Evolutionary conservation across 2,888 invertebrate genomes (phyloP), one percentile per base, ranked within the genome.

Genomic region (Dicyrtomina minuta): DNA sequence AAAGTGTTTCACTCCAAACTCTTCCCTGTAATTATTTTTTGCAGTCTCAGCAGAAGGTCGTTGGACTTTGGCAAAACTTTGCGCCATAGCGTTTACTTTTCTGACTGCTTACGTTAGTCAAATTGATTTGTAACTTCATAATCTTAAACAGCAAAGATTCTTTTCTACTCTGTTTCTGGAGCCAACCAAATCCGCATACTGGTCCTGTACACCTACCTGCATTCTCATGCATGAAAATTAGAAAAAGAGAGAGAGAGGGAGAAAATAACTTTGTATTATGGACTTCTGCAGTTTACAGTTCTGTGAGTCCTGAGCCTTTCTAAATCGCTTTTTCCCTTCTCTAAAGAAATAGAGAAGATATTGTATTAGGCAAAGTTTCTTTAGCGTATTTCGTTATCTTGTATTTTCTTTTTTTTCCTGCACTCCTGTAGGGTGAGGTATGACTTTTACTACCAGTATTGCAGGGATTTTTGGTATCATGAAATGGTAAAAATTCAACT

Each of bases 291-390:
- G 55, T 51, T 51, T 10, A 8, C 43, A 43, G 43, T 43, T 43
- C 10, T n/a, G n/a, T n/a, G 43, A 43, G n/a, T 22, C 20, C 20
- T 12, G 26, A 26, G 33, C 13, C 33, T 12, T 15, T 15, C 20
- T 39, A 51, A 33, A 22, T 55, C 43, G 13, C n/a, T 62, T 22
- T 15, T 62, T n/a, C 5, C 26, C 27, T 62, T 46, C 15, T 61
- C n/a, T 22, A 13, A 15, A 26, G 26, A 68, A 68, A 60, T 68
- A 41, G 49, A 59, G 68, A 60, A 46, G 60, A 24, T 49, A 8
- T 53, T 60, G n/a, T n/a, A n/a, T n/a, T 49, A 60, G 60, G 68
- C 53, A 60, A 68, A 68, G 68, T 68, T 68, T 46, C 66, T 64
- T 51, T 64, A 20, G 51, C 49, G 27, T 33, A 55, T 55, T 55